Evolutionary conservation across 2,113 vertebrate genomes (phyloP).

Genomic region (Struthio camelus): DNA sequence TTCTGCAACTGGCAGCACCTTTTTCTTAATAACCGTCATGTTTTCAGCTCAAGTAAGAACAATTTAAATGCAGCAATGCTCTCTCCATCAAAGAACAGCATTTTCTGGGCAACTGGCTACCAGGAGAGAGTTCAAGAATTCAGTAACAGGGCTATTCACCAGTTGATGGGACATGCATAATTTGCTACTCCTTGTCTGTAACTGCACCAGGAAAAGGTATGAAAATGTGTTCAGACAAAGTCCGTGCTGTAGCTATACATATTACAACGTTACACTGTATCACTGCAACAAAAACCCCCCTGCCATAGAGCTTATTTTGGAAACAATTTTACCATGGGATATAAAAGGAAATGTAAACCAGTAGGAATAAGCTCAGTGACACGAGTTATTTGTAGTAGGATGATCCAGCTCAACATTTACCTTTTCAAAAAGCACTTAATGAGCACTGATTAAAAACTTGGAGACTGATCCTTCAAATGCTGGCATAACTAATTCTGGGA

Average conservation of each 20-base stretch:
- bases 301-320: conserved; percentile 43
- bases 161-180: conserved; percentile 35
- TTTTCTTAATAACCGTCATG: conserved; percentile 17
- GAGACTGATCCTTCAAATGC: neutral
- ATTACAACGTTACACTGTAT: conserved; percentile 41
- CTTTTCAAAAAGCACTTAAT: conserved; percentile 31
- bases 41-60: conserved; percentile 33
- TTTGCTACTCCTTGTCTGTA: conserved; percentile 53
- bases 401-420: conserved; percentile 52
- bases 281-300: conserved; percentile 2
- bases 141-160: neutral
- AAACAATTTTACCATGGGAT: conserved; percentile 44
- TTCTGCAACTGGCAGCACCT: neutral
- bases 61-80: neutral
- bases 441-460: conserved; percentile 19
- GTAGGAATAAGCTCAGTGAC: conserved; percentile 40
- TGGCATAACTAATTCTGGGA: neutral
- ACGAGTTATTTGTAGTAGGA: conserved; percentile 46
- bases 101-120: conserved; percentile 10
- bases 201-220: conserved; percentile 40
- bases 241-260: neutral
- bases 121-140: conserved; percentile 22
- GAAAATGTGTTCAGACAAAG: neutral
- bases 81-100: neutral
- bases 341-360: conserved; percentile 56